These are phyloP conservation scores for Gymnoscelis rufifasciata DNA, from an alignment of 2,888 invertebrate species.

Conservation along the genomic window DNA sequence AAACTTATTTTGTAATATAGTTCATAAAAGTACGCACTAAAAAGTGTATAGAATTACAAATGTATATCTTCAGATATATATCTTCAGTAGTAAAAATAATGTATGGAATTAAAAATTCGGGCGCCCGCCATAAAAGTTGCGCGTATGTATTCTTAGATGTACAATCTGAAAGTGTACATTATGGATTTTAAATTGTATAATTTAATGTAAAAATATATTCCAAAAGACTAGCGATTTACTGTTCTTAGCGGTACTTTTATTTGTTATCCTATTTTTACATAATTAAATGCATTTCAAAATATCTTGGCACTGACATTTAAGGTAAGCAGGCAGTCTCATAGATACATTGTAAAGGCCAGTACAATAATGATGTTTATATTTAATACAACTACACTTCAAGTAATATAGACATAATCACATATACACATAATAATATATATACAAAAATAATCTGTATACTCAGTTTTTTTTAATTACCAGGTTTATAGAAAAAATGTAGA, in stretches of 20 bases:
- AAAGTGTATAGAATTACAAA: too few relatives aligned
- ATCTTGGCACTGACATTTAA: constrained; percentile 21
- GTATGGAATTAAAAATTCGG: too few relatives aligned
- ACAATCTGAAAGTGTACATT: too few relatives aligned
- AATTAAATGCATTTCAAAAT: constrained; percentile 18
- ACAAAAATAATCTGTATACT: constrained; percentile 1
- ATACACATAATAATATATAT: neutral
- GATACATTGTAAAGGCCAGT: constrained; percentile 9
- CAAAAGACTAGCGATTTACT: constrained; percentile 11
- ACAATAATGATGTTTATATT: constrained; percentile 2
- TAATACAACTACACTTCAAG: neutral
- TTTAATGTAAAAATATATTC: too few relatives aligned
- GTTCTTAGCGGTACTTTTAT: neutral
- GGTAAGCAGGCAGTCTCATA: constrained; percentile 6
- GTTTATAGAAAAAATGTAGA: neutral
- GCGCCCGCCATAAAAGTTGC: too few relatives aligned
- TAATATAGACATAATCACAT: neutral
- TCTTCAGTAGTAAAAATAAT: too few relatives aligned
- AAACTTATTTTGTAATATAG: neutral
- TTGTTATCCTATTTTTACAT: neutral
- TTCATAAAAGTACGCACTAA: neutral
- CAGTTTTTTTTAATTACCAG: neutral
- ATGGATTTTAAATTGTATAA: too few relatives aligned
- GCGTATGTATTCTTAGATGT: too few relatives aligned
- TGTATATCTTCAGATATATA: too few relatives aligned